phyloP scores from a whole-genome alignment of 2,113 vertebrate species.

The Bos javanicus region DNA sequence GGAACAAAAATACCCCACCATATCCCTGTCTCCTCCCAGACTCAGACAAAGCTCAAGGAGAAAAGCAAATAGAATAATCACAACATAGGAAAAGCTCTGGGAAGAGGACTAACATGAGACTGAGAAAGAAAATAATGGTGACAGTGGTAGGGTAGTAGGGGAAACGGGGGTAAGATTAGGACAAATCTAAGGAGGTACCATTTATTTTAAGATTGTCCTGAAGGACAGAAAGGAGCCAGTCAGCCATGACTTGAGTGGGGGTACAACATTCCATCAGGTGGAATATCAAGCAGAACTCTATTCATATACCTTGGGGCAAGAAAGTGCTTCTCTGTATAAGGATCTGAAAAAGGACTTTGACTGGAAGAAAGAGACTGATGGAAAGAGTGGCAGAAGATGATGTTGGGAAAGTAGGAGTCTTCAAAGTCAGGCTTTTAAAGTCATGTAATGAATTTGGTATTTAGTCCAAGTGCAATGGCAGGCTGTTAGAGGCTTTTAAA shows the following conservation, averaged over 20 bases:
- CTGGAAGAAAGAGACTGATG: not conserved
- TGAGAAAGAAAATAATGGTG: not conserved
- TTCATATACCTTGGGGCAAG: not conserved
- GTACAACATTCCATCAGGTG: not conserved
- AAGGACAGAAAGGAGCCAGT: not conserved
- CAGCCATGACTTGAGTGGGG: rapidly evolving
- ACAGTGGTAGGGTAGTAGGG: rapidly evolving
- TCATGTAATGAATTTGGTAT: not conserved
- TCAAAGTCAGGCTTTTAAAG: not conserved
- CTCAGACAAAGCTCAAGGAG: not conserved
- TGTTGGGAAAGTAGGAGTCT: not conserved
- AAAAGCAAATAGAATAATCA: not conserved
- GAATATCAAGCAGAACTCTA: not conserved
- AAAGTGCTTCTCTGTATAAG: not conserved
- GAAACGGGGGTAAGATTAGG: not conserved
- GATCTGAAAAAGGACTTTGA: not conserved
- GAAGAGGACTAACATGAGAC: not conserved
- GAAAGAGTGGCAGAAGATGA: not conserved
- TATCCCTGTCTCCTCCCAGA: rapidly evolving
- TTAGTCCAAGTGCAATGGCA: not conserved
- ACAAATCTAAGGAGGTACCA: not conserved
- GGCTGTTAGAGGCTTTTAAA: not conserved
- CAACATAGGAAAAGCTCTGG: not conserved
- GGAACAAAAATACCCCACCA: not conserved
- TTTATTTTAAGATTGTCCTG: not conserved